Percentiles rank a stretch among this genome's conserved stretches.
Conservation (phyloP, 2,113 vertebrate genomes). For the Pseudopipra pipra region DNA sequence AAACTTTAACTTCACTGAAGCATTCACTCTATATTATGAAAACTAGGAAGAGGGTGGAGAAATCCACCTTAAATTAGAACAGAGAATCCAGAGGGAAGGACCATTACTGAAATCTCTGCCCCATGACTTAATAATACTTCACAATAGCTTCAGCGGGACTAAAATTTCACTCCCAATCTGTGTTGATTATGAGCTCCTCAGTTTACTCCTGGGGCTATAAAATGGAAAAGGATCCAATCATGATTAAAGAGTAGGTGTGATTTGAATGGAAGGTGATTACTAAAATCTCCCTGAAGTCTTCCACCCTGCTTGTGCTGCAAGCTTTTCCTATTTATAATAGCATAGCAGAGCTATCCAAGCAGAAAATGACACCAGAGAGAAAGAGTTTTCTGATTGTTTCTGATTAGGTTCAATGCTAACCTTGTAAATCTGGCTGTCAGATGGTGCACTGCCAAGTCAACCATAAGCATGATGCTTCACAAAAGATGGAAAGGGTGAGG, state of each 20-base stretch:
- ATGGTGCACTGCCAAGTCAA: not conserved
- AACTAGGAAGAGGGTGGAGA: not conserved
- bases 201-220: constrained; percentile 22
- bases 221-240: not conserved
- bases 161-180: constrained; percentile 4
- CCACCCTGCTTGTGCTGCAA: not conserved
- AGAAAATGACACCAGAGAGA: constrained; percentile 45
- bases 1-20: not conserved
- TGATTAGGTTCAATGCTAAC: constrained; percentile 47
- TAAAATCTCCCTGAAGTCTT: constrained; percentile 30
- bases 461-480: not conserved
- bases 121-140: constrained; percentile 21
- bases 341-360: constrained; percentile 22
- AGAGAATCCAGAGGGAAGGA: not conserved
- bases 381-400: constrained; percentile 42
- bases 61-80: not conserved
- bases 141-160: not conserved
- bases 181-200: constrained; percentile 4
- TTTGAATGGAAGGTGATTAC: constrained; percentile 56
- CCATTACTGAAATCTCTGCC: not conserved
- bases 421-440: constrained; percentile 42
- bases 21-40: not conserved
- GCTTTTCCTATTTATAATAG: constrained; percentile 41
- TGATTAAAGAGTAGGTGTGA: constrained; percentile 37
- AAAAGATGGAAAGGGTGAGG: not conserved